Evolutionary conservation across 2,797 vertebrate genomes (phyloP).

Genomic region (Acanthiza pusilla): DNA sequence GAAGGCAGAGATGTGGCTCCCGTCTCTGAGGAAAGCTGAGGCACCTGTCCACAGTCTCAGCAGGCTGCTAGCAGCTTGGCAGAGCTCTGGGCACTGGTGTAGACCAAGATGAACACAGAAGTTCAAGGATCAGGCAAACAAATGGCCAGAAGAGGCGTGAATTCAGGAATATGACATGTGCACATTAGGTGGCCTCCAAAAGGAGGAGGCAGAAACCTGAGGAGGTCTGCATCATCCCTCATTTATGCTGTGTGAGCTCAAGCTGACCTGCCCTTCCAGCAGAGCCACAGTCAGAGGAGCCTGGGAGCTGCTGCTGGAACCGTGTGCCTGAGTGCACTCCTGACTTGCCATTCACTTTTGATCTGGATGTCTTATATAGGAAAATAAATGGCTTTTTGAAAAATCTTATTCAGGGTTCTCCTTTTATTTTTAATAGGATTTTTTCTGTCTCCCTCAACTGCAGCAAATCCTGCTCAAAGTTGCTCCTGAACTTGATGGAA

Average conservation of each 20-base stretch:
- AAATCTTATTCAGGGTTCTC: not conserved
- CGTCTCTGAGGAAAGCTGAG: not conserved
- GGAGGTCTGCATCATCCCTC: not conserved
- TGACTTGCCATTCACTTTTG: not conserved
- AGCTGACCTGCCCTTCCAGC: not conserved
- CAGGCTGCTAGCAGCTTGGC: not conserved
- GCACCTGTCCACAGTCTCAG: not conserved
- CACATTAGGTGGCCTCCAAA: not conserved
- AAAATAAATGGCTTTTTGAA: not conserved
- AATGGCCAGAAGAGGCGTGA: not conserved
- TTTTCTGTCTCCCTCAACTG: not conserved
- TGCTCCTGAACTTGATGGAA: not conserved
- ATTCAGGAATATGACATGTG: not conserved
- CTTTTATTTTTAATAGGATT: not conserved
- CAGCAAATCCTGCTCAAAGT: not conserved
- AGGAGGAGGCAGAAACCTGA: not conserved
- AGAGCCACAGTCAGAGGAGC: not conserved
- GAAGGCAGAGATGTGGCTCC: not conserved
- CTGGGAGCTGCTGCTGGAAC: not conserved
- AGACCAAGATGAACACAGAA: conserved; percentile 19
- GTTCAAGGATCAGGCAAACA: not conserved
- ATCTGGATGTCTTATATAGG: not conserved
- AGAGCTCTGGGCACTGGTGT: not conserved
- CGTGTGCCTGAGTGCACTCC: accelerated
- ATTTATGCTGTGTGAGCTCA: not conserved